phyloP scores from a whole-genome alignment of 2,113 vertebrate species.

The Notechis scutatus region DNA sequence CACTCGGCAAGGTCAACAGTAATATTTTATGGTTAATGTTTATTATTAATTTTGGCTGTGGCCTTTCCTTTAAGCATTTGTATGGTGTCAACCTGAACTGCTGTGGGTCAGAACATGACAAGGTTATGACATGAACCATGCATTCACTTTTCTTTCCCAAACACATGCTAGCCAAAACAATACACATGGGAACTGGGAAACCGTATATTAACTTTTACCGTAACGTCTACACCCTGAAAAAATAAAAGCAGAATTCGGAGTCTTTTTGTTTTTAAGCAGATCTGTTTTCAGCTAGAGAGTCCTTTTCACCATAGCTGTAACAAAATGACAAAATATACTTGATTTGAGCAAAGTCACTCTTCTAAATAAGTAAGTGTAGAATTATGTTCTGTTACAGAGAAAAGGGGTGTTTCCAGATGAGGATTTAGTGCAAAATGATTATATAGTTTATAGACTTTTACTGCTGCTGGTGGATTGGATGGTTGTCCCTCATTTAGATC shows the following conservation, averaged over 20 bases:
- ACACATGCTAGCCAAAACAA: conserved; percentile 55
- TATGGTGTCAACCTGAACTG: conserved; percentile 51
- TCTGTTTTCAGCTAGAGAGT: conserved; percentile 45
- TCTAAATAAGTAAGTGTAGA: background rate
- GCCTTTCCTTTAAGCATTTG: conserved; percentile 63
- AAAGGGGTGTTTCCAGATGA: background rate
- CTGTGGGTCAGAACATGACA: conserved; percentile 56
- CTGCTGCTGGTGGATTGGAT: background rate
- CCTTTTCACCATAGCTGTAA: background rate
- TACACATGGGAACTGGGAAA: conserved; percentile 51
- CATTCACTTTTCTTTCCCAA: conserved; percentile 56
- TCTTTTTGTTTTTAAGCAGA: conserved; percentile 8
- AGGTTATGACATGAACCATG: conserved; percentile 60
- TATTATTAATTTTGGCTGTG: conserved; percentile 69
- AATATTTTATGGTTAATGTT: conserved; percentile 68
- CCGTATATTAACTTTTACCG: conserved; percentile 61
- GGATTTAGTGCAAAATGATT: background rate
- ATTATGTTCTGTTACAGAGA: background rate
- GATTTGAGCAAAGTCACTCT: background rate
- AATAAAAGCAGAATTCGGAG: conserved; percentile 36
- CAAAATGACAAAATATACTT: background rate
- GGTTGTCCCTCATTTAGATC: background rate
- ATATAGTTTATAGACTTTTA: background rate
- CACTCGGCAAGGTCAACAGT: conserved; percentile 61
- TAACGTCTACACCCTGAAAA: conserved; percentile 45